Percentiles rank a stretch among this genome's conserved stretches.
Conservation (phyloP, 2,888 invertebrate genomes). For the Tipula helvola region DNA sequence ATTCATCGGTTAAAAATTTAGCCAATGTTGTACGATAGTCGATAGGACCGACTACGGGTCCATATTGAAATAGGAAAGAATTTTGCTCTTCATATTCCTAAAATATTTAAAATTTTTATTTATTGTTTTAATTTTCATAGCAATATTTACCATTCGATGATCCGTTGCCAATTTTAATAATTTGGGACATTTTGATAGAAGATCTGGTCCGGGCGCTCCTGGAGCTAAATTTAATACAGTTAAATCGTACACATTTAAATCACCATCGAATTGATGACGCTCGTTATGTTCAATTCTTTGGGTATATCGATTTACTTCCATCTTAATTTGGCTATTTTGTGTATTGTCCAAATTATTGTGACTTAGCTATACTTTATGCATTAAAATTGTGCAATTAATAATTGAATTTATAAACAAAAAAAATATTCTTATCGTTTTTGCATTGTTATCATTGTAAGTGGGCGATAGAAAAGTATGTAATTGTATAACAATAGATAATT, state of each 20-base stretch:
- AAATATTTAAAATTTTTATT: not conserved
- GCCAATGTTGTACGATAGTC: constrained; percentile 37
- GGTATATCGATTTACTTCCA: not conserved
- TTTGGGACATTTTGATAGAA: constrained; percentile 35
- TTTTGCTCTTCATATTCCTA: constrained; percentile 30
- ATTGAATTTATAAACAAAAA: not conserved
- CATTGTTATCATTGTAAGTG: not conserved
- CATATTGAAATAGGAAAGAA: constrained; percentile 41
- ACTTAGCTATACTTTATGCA: not conserved
- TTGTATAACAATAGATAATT: not conserved
- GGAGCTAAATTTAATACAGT: constrained; percentile 38
- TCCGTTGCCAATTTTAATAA: constrained; percentile 36
- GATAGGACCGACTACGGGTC: constrained; percentile 37
- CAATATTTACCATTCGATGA: constrained; percentile 35
- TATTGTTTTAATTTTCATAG: too few relatives aligned
- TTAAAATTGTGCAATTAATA: not conserved
- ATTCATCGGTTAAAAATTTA: constrained; percentile 36
- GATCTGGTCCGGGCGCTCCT: constrained; percentile 42
- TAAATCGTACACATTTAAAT: constrained; percentile 37
- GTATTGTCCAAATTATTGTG: not conserved
- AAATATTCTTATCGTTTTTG: not conserved
- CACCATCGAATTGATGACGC: constrained; percentile 13
- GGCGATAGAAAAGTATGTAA: not conserved
- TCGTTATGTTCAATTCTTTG: not conserved
- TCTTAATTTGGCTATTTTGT: not conserved